Conservation (phyloP, 2,797 vertebrate genomes). For the Adelosebastes latens region DNA sequence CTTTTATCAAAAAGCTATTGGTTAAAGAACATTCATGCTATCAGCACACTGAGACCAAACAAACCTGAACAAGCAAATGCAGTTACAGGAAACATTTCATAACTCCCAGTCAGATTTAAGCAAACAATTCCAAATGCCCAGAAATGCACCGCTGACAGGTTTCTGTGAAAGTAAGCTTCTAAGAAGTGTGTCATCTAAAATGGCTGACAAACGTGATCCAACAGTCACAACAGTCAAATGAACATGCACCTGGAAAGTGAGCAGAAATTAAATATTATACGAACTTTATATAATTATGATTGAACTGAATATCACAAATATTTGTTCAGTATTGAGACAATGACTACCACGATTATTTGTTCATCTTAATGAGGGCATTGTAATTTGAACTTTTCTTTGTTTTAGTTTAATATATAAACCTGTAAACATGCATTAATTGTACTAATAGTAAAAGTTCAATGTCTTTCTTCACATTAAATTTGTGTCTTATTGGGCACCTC, state of each 20-base stretch:
- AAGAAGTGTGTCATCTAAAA: constrained; percentile 56
- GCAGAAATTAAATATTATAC: neutral
- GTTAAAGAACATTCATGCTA: constrained; percentile 47
- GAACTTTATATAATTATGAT: neutral
- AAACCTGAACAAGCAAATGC: constrained; percentile 59
- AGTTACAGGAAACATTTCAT: constrained; percentile 68
- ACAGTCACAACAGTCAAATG: constrained; percentile 20
- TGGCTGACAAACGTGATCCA: constrained; percentile 38
- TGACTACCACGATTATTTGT: neutral
- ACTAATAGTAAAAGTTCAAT: neutral
- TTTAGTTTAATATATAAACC: neutral
- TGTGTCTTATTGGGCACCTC: too few species aligned
- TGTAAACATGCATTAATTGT: neutral
- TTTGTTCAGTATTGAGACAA: neutral
- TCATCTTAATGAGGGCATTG: neutral
- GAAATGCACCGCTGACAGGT: constrained; percentile 45
- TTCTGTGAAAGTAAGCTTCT: constrained; percentile 74
- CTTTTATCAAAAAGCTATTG: constrained; percentile 15
- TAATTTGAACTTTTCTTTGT: neutral
- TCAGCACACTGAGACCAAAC: constrained; percentile 67
- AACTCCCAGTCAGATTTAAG: constrained; percentile 59
- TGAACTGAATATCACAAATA: neutral
- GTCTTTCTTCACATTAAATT: neutral
- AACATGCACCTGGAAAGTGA: neutral
- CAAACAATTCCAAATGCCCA: constrained; percentile 70